phyloP scores from a whole-genome alignment of 2,888 invertebrate genomes.

The Halictus ligatus region DNA sequence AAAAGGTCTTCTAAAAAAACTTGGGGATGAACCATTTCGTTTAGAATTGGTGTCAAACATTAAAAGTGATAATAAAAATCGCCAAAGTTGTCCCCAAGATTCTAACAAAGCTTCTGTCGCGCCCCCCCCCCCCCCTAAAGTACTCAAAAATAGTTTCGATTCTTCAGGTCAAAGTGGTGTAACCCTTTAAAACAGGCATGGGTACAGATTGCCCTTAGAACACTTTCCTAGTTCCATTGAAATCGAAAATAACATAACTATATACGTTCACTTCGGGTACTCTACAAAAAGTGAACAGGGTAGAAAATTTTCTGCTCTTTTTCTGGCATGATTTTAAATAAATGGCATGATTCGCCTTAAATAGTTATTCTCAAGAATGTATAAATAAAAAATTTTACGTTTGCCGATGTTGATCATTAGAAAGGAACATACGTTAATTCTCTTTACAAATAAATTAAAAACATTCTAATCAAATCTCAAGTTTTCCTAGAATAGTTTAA shows the following conservation, averaged over 20 bases:
- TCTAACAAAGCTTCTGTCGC: background rate
- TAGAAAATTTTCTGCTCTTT: background rate
- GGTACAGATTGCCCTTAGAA: background rate
- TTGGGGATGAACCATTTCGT: background rate
- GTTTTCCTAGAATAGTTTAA: background rate
- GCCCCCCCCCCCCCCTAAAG: background rate
- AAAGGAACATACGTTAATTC: background rate
- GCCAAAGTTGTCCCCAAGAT: background rate
- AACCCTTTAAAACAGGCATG: background rate
- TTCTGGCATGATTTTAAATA: background rate
- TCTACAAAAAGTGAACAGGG: background rate
- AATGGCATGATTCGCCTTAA: background rate
- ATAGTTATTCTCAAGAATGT: background rate
- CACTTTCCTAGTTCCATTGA: background rate
- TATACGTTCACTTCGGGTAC: background rate
- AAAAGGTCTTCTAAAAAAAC: background rate
- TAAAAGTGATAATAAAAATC: background rate
- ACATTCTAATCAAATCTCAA: background rate
- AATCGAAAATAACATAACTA: background rate
- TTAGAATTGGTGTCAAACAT: background rate
- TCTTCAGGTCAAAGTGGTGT: background rate
- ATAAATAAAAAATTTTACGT: slow-evolving; percentile 12
- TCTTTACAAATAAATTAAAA: slow-evolving; percentile 19
- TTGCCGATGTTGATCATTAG: background rate
- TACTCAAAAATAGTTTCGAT: background rate